Conservation (phyloP, 2,797 vertebrate genomes). For the Microhierax caerulescens region DNA sequence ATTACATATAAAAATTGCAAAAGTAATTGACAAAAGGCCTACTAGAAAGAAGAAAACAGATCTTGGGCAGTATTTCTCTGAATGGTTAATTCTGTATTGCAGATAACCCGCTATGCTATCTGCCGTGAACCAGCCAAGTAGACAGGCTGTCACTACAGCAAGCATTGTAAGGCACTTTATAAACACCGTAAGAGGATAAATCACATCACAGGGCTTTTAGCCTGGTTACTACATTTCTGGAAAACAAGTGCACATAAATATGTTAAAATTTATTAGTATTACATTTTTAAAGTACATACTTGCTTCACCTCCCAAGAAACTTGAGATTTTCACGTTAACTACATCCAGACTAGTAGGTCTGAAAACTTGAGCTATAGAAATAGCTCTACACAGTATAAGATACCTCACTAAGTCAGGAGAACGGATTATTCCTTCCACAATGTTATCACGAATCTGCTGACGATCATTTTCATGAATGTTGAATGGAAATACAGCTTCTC, state of each 20-base stretch:
- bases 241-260: not conserved
- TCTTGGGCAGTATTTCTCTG: not conserved
- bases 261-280: not conserved
- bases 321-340: not conserved
- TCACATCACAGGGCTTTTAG: not conserved
- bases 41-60: not conserved
- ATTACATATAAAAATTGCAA: not conserved
- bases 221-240: not conserved
- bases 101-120: not conserved
- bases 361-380: not conserved
- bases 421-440: slow-evolving; percentile 95
- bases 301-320: not conserved
- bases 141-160: not conserved
- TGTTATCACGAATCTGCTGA: slow-evolving; percentile 93
- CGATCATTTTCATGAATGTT: slow-evolving; percentile 98
- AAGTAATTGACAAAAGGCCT: not conserved
- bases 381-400: not conserved
- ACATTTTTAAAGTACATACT: not conserved
- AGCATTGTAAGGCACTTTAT: not conserved
- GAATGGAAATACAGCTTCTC: slow-evolving; percentile 91
- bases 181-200: not conserved
- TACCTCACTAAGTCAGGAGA: slow-evolving; percentile 95
- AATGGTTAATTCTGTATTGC: not conserved
- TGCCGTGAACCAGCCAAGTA: not conserved
- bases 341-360: not conserved